These are phyloP conservation scores for Drosophila neonasuta DNA, from an alignment of 2,888 invertebrate genomes.

Conservation along the genomic window DNA sequence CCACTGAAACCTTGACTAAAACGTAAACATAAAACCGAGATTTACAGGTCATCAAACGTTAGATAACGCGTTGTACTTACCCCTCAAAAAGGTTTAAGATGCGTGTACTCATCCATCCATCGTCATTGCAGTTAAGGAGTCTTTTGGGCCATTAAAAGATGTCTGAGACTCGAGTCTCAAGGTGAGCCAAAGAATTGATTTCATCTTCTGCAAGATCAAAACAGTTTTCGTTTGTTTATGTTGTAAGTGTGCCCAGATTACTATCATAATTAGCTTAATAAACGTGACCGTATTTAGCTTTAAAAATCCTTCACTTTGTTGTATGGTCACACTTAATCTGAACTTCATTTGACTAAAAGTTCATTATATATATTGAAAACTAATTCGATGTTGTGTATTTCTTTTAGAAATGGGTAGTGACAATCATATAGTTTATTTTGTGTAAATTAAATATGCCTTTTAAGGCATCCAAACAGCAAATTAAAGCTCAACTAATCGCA, in stretches of 20 bases:
- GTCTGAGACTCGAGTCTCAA: not conserved
- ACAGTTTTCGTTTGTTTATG: not conserved
- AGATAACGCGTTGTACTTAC: slow-evolving; percentile 1
- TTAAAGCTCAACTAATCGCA: not conserved
- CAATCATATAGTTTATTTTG: not conserved
- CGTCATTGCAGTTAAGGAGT: slow-evolving; percentile 1
- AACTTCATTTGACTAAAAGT: too few species aligned
- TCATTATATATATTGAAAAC: too few species aligned
- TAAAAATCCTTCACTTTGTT: too few species aligned
- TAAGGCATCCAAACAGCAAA: not conserved
- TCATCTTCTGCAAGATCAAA: not conserved
- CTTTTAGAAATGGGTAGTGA: too few species aligned
- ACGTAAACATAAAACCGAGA: slow-evolving; percentile 43
- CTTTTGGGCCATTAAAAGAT: not conserved
- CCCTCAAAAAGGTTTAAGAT: slow-evolving; percentile 11
- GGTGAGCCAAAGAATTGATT: slow-evolving; percentile 14
- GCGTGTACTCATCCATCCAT: not conserved
- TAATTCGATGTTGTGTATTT: too few species aligned
- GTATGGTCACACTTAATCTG: too few species aligned
- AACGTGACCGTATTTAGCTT: too few species aligned
- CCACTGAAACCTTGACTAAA: slow-evolving; percentile 38
- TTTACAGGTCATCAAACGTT: slow-evolving; percentile 52
- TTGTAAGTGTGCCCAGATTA: too few species aligned
- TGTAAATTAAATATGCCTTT: not conserved
- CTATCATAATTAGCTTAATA: too few species aligned